Base-by-base conservation (phyloP, 2,113 vertebrate species). In the Hippocampus mohnikei region DNA sequence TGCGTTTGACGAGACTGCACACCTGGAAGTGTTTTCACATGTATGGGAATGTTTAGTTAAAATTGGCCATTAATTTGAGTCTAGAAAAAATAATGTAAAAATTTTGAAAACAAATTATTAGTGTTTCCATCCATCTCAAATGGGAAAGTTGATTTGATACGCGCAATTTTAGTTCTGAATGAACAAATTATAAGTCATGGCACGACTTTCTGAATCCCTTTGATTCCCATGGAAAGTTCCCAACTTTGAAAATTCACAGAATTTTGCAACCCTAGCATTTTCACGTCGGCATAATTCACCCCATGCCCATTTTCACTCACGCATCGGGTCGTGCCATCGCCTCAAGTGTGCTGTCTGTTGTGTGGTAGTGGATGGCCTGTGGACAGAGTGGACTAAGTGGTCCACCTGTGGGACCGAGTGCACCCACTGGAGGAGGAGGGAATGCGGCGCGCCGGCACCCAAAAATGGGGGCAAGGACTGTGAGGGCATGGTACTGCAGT, bases 341-440 rank as follows among this genome's bases (percentile, higher is more conserved):
- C 69, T 61, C 73, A 23, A 81, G 66, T 83, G 67, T 84, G 74
- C 79, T 82, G 78, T 88, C 56, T 85, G 81, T 81, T 84, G 88
- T 87, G 75, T 84, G 86, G 75, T 80, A 99, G 97, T 98, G 94
- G 96, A 98, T 63, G 97, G 97, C 72, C 92, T 95, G 86, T 98
- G 96, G 97, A 98, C 96, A 0, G 92, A 95, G 21, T 99, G 97
- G 97, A 99, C 94, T 91, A 98, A 98, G 85, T 99, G 97, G 97
- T 98, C 96, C 66, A 94, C 96, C 3, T 98, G 97, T 67, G 97
- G 97, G 81, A 98, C 96, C 0, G 97, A 99, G 87, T 99, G 97
- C 77, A 97, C 96, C 67, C 97, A 99, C 89, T 98, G 96, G 96
- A 94, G 97, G 70, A 92, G 95, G 82, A 91, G 96, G 60, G 97